phyloP scores from a whole-genome alignment of 2,113 vertebrate genomes.

The Nothoprocta perdicaria region DNA sequence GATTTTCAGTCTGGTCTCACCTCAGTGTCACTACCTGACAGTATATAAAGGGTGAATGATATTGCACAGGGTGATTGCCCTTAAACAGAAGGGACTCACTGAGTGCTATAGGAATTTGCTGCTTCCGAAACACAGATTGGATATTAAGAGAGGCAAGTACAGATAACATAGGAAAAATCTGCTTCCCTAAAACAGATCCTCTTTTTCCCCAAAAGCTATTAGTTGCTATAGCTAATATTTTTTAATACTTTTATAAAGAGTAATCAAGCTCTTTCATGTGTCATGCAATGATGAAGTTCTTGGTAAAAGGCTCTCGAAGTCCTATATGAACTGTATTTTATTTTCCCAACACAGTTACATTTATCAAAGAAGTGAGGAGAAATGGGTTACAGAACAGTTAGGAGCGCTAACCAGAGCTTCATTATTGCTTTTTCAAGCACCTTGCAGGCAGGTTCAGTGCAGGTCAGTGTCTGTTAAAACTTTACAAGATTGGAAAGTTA shows the following conservation, averaged over 20 bases:
- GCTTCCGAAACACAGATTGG: not conserved
- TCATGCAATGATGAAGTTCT: not conserved
- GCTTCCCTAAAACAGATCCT: not conserved
- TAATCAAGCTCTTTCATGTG: accelerated
- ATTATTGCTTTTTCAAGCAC: not conserved
- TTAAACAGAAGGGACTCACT: not conserved
- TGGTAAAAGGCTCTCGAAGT: not conserved
- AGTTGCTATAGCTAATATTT: not conserved
- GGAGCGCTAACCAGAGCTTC: not conserved
- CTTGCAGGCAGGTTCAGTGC: not conserved
- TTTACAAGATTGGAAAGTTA: not conserved
- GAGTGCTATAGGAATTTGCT: not conserved
- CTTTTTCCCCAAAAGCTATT: not conserved
- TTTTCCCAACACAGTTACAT: not conserved
- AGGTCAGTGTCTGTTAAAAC: slow-evolving; percentile 43
- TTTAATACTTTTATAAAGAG: not conserved
- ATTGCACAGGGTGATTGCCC: not conserved
- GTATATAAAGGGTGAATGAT: not conserved
- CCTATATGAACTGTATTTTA: not conserved
- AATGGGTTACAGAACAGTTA: not conserved
- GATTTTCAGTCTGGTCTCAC: not conserved
- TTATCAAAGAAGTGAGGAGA: not conserved
- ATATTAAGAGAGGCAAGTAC: not conserved
- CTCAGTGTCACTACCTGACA: not conserved
- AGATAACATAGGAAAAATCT: not conserved